A percentile compares a stretch with the other conserved stretches of the same genome.
Conservation (phyloP, 2,888 invertebrate genomes). For the Lamellibrachia satsuma region DNA sequence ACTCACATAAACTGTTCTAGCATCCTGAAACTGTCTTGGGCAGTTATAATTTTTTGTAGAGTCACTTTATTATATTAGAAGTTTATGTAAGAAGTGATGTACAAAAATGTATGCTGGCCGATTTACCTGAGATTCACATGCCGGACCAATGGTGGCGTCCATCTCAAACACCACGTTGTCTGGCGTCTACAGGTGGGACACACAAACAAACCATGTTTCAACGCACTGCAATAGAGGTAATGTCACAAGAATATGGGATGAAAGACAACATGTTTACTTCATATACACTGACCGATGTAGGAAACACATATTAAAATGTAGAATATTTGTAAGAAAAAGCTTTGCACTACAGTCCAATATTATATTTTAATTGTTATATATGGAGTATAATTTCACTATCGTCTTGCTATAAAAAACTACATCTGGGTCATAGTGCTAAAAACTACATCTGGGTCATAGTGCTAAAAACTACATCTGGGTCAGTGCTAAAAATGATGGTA, state of each 20-base stretch:
- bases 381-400: background rate
- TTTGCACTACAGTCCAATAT: background rate
- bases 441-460: no score
- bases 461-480: no score
- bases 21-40: background rate
- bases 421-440: no score
- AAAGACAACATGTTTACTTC: background rate
- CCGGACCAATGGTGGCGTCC: conserved; percentile 98
- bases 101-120: background rate
- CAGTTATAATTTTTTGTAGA: background rate
- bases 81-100: background rate
- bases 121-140: conserved; percentile 89
- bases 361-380: background rate
- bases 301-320: background rate
- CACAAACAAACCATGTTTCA: background rate
- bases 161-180: conserved; percentile 99
- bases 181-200: conserved; percentile 73
- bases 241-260: background rate
- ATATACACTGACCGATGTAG: background rate
- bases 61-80: background rate
- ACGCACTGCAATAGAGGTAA: background rate
- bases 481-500: no score
- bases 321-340: conserved; percentile 61
- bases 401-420: no score
- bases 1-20: background rate